Percentiles rank a stretch among this genome's conserved stretches.
These are phyloP conservation scores for Cephus pygmeus DNA, from an alignment of 2,888 invertebrate genomes.

Conservation along the genomic window DNA sequence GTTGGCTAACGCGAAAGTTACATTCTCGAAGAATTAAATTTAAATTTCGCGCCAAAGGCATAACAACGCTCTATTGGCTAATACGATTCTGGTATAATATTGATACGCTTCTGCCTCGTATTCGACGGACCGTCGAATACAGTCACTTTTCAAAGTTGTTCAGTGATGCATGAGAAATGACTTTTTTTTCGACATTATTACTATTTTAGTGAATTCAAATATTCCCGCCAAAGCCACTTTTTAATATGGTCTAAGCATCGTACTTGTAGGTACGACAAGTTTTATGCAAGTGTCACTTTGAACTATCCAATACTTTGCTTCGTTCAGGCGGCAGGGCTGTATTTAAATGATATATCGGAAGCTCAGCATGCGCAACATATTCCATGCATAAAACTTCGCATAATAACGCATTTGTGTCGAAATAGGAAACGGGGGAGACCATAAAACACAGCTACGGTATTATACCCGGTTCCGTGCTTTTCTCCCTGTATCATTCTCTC, in stretches of 20 bases:
- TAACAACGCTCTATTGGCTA: neutral
- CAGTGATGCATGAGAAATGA: neutral
- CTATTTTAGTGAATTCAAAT: neutral
- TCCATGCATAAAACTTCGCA: constrained; percentile 32
- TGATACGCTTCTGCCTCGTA: too few species aligned
- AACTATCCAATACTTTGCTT: neutral
- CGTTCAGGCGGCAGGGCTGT: neutral
- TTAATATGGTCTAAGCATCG: neutral
- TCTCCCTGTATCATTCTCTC: neutral
- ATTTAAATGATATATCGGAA: neutral
- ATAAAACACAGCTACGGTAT: constrained; percentile 24
- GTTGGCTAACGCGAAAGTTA: neutral
- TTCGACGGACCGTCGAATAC: too few species aligned
- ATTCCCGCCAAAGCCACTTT: neutral
- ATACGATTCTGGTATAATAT: neutral
- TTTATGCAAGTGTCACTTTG: neutral
- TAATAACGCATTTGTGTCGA: constrained; percentile 30
- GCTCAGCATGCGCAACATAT: constrained; percentile 23
- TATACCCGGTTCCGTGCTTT: neutral
- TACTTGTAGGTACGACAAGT: neutral
- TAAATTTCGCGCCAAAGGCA: neutral
- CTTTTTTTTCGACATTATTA: neutral
- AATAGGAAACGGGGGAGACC: constrained; percentile 23
- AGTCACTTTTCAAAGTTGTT: neutral
- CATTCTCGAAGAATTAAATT: neutral